These are phyloP conservation scores for Hypsopygia costalis DNA, from an alignment of 2,888 invertebrate species.

Conservation along the genomic window DNA sequence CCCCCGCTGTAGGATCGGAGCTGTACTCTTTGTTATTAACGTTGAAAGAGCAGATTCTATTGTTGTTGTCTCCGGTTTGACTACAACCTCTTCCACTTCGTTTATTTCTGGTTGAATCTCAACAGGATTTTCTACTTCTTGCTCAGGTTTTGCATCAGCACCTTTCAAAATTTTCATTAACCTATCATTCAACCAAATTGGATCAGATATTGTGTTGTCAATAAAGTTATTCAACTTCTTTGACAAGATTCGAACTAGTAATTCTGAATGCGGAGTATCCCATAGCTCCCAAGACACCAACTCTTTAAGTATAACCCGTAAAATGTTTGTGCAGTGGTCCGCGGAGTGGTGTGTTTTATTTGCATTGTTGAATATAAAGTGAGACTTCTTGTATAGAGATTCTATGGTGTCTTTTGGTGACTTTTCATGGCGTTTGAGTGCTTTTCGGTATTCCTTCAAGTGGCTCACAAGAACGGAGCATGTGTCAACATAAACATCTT, in stretches of 20 bases:
- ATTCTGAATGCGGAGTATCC: slow-evolving; percentile 83
- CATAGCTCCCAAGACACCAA: slow-evolving; percentile 84
- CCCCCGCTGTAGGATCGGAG: slow-evolving; percentile 34
- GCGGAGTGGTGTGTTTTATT: slow-evolving; percentile 58
- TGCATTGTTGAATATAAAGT: slow-evolving; percentile 44
- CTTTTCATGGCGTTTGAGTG: slow-evolving; percentile 79
- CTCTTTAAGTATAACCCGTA: slow-evolving; percentile 81
- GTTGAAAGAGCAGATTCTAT: slow-evolving; percentile 37
- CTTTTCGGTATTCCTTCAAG: slow-evolving; percentile 82
- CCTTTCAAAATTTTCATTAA: slow-evolving; percentile 46
- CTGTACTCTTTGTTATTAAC: slow-evolving; percentile 30
- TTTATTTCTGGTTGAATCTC: slow-evolving; percentile 16
- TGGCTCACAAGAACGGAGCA: slow-evolving; percentile 81
- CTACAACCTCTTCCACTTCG: slow-evolving; percentile 12
- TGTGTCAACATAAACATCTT: slow-evolving; percentile 62
- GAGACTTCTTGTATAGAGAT: slow-evolving; percentile 69
- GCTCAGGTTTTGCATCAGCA: slow-evolving; percentile 17
- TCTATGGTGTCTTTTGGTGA: slow-evolving; percentile 58
- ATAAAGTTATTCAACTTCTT: slow-evolving; percentile 78
- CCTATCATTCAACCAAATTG: slow-evolving; percentile 71
- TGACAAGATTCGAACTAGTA: slow-evolving; percentile 81
- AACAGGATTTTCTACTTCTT: slow-evolving; percentile 12
- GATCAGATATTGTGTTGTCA: slow-evolving; percentile 68
- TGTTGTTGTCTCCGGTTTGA: slow-evolving; percentile 16
- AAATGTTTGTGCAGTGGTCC: slow-evolving; percentile 80